Base-by-base conservation (phyloP, 2,888 invertebrate genomes). In the Celastrina argiolus region DNA sequence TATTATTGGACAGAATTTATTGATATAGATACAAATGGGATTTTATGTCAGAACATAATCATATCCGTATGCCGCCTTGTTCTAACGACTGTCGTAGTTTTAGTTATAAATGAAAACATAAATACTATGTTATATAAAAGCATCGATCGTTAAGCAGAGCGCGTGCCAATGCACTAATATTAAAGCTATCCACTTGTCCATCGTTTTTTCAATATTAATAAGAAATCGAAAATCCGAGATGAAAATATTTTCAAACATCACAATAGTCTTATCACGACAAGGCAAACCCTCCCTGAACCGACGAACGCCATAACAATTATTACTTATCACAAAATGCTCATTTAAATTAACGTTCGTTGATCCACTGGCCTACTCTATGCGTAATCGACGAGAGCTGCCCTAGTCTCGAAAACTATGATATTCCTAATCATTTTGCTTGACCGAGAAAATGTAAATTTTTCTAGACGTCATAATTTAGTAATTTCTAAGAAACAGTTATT, bases 51-150 rank as follows among this genome's bases (percentile, higher is more conserved):
- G 74, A 77, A 74, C 72, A 72, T 74, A 70, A 75, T 75, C 76
- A 77, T 71, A 75, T 65, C 36, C 56, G 64, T 51, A 41, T 16
- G 65, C 65, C 45, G 56, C 28, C 66, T 22, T 42, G 39, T 56
- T 66, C 42, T 58, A 41, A 28, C 68, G 68, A 58, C 64, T 64
- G 68, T 64, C 61, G 68, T 72, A 68, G 78, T 59, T 66, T 34
- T 42, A 82, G 83, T 86, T 85, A 83, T 84, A 85, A 85, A 82
- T 81, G 76, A 81, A 88, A 89, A 88, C 90, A 87, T 90, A 89
- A 88, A 87, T 84, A 88, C 87, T 88, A 89, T 88, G 88, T 90
- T 89, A 88, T 83, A 81, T 75, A 74, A 83, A 84, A 85, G 85
- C 86, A 78, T 71, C 79, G 78, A 76, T 77, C 75, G 72, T 73